phyloP scores from a whole-genome alignment of 1,140 invertebrate species.

The Drosophila athabasca region DNA sequence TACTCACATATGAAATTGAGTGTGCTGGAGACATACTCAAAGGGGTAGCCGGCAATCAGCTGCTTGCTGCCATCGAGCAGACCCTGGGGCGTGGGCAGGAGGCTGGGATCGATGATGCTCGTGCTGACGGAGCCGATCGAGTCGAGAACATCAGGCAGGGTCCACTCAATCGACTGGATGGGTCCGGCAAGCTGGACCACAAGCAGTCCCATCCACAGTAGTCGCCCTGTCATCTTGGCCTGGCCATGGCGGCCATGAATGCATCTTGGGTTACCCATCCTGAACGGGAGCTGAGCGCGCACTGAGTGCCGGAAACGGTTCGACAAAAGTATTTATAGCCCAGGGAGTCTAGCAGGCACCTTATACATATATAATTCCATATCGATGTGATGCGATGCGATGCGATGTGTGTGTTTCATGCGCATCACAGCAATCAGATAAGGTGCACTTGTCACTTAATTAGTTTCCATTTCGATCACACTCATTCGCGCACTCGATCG shows the following conservation, averaged over 20 bases:
- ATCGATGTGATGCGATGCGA: constrained; percentile 35
- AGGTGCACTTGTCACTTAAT: constrained; percentile 74
- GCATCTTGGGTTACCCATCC: constrained; percentile 33
- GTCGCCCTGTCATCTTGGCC: neutral
- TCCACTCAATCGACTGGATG: constrained; percentile 33
- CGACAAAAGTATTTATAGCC: constrained; percentile 60
- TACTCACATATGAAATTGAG: constrained; percentile 74
- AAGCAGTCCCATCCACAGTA: constrained; percentile 20
- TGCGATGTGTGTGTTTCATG: constrained; percentile 28
- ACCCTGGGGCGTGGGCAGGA: constrained; percentile 69
- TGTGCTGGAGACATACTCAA: constrained; percentile 67
- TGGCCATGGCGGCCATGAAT: neutral
- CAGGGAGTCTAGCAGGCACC: constrained; percentile 4
- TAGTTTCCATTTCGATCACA: constrained; percentile 51
- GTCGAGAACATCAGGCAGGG: constrained; percentile 48
- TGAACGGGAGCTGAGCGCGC: constrained; percentile 28
- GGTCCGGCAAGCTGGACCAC: constrained; percentile 9
- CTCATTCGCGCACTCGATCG: too few species aligned
- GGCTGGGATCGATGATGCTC: constrained; percentile 52
- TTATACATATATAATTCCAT: constrained; percentile 48
- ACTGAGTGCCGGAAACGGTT: constrained; percentile 62
- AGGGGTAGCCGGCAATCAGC: constrained; percentile 73
- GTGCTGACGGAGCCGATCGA: constrained; percentile 43
- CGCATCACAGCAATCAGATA: constrained; percentile 64
- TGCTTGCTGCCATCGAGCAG: constrained; percentile 71